Evolutionary conservation across 2,113 vertebrate genomes (phyloP).

Genomic region (Egretta garzetta): DNA sequence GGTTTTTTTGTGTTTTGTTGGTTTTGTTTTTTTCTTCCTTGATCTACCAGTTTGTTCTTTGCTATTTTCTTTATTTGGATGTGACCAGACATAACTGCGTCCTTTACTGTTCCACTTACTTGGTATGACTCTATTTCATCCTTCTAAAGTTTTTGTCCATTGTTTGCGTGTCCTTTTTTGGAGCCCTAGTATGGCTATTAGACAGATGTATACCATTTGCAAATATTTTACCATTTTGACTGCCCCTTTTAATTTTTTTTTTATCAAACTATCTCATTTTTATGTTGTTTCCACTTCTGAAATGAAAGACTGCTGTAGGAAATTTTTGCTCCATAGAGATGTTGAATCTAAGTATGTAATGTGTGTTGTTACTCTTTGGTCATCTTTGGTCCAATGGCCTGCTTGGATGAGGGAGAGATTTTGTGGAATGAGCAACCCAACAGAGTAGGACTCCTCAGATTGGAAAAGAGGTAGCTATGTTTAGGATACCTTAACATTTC

Average conservation of each 20-base stretch:
- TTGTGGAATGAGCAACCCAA: not conserved
- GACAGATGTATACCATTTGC: not conserved
- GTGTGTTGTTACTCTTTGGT: not conserved
- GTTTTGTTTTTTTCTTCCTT: not conserved
- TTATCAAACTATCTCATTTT: not conserved
- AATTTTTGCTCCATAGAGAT: not conserved
- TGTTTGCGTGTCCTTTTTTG: not conserved
- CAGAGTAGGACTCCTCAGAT: not conserved
- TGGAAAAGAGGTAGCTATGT: not conserved
- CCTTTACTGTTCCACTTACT: not conserved
- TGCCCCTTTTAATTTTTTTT: not conserved
- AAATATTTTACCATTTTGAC: not conserved
- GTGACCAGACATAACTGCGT: not conserved
- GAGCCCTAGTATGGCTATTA: not conserved
- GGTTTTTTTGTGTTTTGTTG: not conserved
- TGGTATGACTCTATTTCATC: not conserved
- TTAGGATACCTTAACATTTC: not conserved
- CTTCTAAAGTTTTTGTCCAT: not conserved
- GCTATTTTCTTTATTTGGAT: not conserved
- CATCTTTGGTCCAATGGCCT: not conserved
- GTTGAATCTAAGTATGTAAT: not conserved
- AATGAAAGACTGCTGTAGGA: not conserved
- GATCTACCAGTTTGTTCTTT: not conserved
- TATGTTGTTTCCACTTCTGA: not conserved
- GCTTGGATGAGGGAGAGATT: not conserved